Conservation (phyloP, 2,888 invertebrate species). For the Lottia gigantea region DNA sequence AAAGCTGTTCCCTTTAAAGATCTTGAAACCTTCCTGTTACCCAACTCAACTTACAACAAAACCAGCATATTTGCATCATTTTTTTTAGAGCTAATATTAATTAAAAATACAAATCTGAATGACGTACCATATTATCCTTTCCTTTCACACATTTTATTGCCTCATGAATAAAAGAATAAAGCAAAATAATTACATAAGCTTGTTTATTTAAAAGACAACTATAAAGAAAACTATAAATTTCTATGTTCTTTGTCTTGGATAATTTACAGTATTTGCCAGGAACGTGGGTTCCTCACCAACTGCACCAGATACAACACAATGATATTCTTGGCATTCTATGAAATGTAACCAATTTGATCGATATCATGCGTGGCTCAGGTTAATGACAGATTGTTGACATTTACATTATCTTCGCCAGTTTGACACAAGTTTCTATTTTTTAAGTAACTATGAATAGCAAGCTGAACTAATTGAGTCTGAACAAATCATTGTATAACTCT, state of each 20-base stretch:
- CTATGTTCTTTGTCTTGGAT: neutral
- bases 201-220: constrained; percentile 7
- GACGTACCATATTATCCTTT: too few species aligned
- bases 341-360: neutral
- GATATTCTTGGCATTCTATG: neutral
- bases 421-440: neutral
- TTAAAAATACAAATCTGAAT: too few species aligned
- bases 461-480: neutral
- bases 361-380: neutral
- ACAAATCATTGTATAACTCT: neutral
- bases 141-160: too few species aligned
- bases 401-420: constrained; percentile 5
- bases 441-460: neutral
- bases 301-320: neutral
- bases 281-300: neutral
- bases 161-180: too few species aligned
- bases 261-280: neutral
- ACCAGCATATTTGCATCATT: too few species aligned
- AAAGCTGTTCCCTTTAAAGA: too few species aligned
- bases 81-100: too few species aligned
- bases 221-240: neutral
- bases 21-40: too few species aligned
- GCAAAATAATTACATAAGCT: neutral
- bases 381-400: constrained; percentile 11
- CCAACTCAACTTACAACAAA: too few species aligned